Percentiles rank a stretch among this genome's conserved stretches.
Evolutionary conservation across 1,140 invertebrate species (phyloP).

Genomic region (Drosophila suzukii): DNA sequence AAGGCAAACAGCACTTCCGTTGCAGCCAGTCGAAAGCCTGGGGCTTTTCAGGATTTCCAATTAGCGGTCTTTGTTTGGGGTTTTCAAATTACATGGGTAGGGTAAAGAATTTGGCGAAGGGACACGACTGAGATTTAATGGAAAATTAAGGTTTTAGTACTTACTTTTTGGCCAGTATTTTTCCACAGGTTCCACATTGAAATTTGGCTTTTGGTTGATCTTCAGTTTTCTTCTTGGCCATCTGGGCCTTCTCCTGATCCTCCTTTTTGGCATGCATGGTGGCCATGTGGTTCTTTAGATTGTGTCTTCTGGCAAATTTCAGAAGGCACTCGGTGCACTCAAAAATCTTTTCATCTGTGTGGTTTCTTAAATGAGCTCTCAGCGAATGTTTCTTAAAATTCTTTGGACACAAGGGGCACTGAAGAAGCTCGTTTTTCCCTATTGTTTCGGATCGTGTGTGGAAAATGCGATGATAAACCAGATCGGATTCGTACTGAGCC

Average conservation of each 20-base stretch:
- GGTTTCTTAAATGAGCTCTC: conserved; percentile 88
- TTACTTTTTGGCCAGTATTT: conserved; percentile 88
- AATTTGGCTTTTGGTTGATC: conserved; percentile 56
- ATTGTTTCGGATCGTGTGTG: conserved; percentile 73
- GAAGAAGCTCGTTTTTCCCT: conserved; percentile 85
- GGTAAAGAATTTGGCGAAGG: not conserved
- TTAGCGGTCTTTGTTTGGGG: conserved; percentile 31
- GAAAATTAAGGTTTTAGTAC: conserved; percentile 65
- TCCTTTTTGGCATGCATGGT: conserved; percentile 80
- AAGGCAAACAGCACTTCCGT: conserved; percentile 7
- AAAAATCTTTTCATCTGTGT: conserved; percentile 92
- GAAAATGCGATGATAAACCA: conserved; percentile 73
- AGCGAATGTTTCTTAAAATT: conserved; percentile 89
- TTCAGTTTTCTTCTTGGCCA: not conserved
- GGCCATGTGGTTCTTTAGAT: conserved; percentile 86
- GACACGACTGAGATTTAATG: not conserved
- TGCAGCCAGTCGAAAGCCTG: conserved; percentile 11
- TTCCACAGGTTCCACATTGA: conserved; percentile 87
- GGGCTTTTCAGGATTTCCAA: conserved; percentile 42
- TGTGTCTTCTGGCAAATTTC: conserved; percentile 88
- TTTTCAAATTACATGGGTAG: not conserved
- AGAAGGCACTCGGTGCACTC: conserved; percentile 86
- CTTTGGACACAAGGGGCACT: conserved; percentile 89
- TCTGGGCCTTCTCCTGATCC: not conserved
- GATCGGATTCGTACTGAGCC: conserved; percentile 64